These are phyloP conservation scores for Neodontobutis hainanensis DNA, from an alignment of 2,113 vertebrate genomes.

Conservation along the genomic window DNA sequence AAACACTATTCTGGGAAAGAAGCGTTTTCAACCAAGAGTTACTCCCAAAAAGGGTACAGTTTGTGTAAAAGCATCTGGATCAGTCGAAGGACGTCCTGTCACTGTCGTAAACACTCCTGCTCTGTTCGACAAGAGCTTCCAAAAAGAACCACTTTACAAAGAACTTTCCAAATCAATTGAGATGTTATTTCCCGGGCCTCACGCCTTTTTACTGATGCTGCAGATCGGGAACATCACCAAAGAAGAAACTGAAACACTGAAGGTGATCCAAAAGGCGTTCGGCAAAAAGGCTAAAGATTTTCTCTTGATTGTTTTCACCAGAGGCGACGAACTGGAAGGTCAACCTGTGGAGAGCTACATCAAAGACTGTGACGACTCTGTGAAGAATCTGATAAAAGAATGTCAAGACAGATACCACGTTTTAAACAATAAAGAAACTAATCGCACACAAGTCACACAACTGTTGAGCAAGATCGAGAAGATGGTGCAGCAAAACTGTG, in stretches of 20 bases:
- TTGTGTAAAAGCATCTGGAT: not conserved
- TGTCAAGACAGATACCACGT: not conserved
- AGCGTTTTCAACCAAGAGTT: not conserved
- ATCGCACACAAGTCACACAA: not conserved
- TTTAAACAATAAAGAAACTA: not conserved
- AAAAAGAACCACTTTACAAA: not conserved
- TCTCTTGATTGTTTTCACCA: not conserved
- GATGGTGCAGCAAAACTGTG: not conserved
- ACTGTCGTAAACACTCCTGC: not conserved
- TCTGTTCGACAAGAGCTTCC: not conserved
- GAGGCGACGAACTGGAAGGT: not conserved
- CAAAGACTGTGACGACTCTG: not conserved
- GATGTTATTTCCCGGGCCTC: not conserved
- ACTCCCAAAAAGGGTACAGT: not conserved
- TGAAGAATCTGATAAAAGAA: not conserved
- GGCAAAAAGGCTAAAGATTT: not conserved
- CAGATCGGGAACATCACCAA: not conserved
- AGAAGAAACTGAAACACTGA: not conserved
- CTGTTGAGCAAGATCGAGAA: not conserved
- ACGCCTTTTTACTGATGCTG: conserved; percentile 8
- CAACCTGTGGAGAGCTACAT: not conserved
- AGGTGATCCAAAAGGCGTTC: not conserved
- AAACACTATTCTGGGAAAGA: not conserved
- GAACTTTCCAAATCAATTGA: not conserved
- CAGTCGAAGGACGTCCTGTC: not conserved